These are phyloP conservation scores for Melanostigma gelatinosum DNA, from an alignment of 2,113 vertebrate species.

Conservation along the genomic window DNA sequence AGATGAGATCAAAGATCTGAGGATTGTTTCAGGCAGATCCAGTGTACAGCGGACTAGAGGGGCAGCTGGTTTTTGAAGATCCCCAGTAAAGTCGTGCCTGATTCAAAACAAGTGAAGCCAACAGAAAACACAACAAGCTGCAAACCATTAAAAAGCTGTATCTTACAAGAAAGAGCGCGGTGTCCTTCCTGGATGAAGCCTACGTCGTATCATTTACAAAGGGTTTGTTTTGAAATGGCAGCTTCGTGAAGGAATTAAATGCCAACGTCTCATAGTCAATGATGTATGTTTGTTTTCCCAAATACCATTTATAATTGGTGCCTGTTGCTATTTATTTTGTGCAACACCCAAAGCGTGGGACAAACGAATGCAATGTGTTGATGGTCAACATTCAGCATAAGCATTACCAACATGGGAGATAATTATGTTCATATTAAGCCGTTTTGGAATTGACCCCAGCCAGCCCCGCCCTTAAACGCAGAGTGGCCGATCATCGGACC, in stretches of 20 bases:
- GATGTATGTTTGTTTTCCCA: too few species aligned
- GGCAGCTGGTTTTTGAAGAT: not conserved
- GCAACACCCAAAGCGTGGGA: too few species aligned
- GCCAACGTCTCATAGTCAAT: not conserved
- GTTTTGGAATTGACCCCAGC: too few species aligned
- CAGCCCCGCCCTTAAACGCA: too few species aligned
- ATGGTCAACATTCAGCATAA: too few species aligned
- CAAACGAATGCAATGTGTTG: too few species aligned
- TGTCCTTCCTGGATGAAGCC: not conserved
- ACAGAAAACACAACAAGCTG: not conserved
- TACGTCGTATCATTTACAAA: not conserved
- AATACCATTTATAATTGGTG: too few species aligned
- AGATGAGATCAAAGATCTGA: constrained; percentile 18
- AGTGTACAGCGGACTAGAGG: not conserved
- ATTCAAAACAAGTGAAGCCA: not conserved
- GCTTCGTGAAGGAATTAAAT: not conserved
- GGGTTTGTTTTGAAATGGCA: not conserved
- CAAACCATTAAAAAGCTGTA: not conserved
- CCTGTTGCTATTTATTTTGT: too few species aligned
- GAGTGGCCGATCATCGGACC: too few species aligned
- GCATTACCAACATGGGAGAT: too few species aligned
- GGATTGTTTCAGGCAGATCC: constrained; percentile 10
- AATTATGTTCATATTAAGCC: too few species aligned
- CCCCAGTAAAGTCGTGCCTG: not conserved
- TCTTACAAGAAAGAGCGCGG: not conserved